These are phyloP conservation scores for Tinea trinotella DNA, from an alignment of 2,888 invertebrate genomes.

Conservation along the genomic window DNA sequence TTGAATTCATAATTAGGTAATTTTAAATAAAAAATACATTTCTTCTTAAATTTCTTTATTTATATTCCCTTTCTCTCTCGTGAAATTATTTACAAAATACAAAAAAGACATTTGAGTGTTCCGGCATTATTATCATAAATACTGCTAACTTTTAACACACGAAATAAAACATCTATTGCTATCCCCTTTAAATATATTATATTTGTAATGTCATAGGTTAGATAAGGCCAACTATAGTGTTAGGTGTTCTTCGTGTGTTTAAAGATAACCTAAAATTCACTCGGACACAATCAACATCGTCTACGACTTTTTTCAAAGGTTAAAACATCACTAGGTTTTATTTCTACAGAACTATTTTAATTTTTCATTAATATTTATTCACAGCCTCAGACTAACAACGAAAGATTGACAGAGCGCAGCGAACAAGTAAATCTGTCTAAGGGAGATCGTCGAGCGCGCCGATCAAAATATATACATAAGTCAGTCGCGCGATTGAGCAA, in stretches of 20 bases:
- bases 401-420: too few species aligned
- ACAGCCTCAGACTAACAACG: too few species aligned
- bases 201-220: background rate
- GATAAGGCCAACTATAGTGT: background rate
- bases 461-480: too few species aligned
- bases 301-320: background rate
- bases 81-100: slow-evolving; percentile 67
- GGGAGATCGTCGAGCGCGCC: too few species aligned
- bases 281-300: background rate
- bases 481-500: too few species aligned
- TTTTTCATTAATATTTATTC: too few species aligned
- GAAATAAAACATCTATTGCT: background rate
- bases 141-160: background rate
- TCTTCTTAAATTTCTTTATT: slow-evolving; percentile 55
- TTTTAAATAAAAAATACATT: slow-evolving; percentile 14
- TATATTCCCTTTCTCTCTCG: slow-evolving; percentile 48
- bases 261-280: background rate
- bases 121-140: background rate
- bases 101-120: slow-evolving; percentile 28
- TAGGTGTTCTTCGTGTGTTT: background rate
- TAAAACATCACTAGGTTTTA: background rate
- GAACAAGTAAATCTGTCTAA: too few species aligned
- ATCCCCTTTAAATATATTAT: background rate
- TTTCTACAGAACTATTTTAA: background rate
- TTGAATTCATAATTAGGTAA: too few species aligned